A percentile compares a stretch with the other conserved stretches of the same genome.
Evolutionary conservation across 2,113 vertebrate species (phyloP).

Genomic region (Todiramphus chloris): DNA sequence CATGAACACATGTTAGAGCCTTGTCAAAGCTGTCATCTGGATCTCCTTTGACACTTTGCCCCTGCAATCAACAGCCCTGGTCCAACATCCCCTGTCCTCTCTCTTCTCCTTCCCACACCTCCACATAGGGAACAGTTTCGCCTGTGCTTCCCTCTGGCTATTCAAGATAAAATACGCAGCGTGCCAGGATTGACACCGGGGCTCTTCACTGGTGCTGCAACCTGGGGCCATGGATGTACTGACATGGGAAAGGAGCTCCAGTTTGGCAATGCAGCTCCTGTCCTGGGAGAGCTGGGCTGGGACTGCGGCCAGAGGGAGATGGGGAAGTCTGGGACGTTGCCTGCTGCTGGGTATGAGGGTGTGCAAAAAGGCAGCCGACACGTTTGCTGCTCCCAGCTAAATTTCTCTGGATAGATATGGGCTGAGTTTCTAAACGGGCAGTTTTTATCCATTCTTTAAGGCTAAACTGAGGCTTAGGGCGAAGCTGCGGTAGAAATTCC

Average conservation of each 20-base stretch:
- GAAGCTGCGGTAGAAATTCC: not conserved
- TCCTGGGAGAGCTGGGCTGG: rapidly evolving
- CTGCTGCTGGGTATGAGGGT: not conserved
- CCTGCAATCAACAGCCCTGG: not conserved
- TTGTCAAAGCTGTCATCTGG: not conserved
- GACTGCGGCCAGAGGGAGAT: rapidly evolving
- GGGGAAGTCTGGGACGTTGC: not conserved
- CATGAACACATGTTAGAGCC: not conserved
- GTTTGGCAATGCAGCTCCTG: not conserved
- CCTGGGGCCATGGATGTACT: not conserved
- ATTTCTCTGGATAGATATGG: not conserved
- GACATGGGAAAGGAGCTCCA: not conserved
- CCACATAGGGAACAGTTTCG: rapidly evolving
- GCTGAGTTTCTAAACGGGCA: not conserved
- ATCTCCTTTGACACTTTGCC: not conserved
- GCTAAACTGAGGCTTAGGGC: not conserved
- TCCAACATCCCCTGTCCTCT: not conserved
- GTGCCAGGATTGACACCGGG: not conserved
- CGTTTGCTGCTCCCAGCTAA: not conserved
- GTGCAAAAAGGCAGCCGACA: not conserved
- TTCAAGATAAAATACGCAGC: not conserved
- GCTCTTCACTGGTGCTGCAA: not conserved
- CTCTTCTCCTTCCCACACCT: not conserved
- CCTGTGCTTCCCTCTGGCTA: not conserved
- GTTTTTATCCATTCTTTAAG: not conserved